These are phyloP conservation scores for Netelia melanura DNA, from an alignment of 2,888 invertebrate species.

Conservation along the genomic window DNA sequence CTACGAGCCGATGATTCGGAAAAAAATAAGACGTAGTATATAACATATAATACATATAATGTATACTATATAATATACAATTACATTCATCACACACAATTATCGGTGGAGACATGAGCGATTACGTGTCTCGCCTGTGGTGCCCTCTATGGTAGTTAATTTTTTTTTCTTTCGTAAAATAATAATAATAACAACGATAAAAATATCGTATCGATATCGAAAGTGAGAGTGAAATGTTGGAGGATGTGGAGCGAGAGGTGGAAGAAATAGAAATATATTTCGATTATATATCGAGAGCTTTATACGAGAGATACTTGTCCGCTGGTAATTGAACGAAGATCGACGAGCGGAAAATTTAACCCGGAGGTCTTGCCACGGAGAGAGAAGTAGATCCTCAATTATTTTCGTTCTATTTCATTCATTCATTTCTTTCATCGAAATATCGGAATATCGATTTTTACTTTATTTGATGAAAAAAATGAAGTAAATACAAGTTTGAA, in stretches of 20 bases:
- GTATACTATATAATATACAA: neutral
- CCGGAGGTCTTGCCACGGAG: neutral
- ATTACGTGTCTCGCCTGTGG: constrained; percentile 15
- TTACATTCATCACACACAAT: constrained; percentile 42
- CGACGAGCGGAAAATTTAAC: constrained; percentile 42
- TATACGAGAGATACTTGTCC: constrained; percentile 46
- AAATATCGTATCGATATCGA: neutral
- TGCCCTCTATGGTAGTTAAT: constrained; percentile 4
- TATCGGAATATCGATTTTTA: neutral
- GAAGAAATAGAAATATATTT: constrained; percentile 60
- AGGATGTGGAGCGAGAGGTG: constrained; percentile 31
- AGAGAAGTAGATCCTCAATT: neutral
- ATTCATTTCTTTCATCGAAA: neutral
- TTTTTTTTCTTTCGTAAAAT: neutral
- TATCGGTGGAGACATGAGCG: constrained; percentile 50
- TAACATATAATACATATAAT: constrained; percentile 11
- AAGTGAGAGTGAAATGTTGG: neutral
- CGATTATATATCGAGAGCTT: constrained; percentile 62
- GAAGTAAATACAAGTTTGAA: too few relatives aligned
- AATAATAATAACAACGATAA: neutral
- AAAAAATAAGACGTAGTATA: constrained; percentile 34
- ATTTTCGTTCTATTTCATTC: neutral
- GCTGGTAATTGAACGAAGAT: constrained; percentile 66
- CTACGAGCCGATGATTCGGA: constrained; percentile 71
- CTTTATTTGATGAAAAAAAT: too few relatives aligned